Evolutionary conservation across 2,113 vertebrate species (phyloP), one percentile per base, ranked within the genome.

Genomic region (Marmota monax): DNA sequence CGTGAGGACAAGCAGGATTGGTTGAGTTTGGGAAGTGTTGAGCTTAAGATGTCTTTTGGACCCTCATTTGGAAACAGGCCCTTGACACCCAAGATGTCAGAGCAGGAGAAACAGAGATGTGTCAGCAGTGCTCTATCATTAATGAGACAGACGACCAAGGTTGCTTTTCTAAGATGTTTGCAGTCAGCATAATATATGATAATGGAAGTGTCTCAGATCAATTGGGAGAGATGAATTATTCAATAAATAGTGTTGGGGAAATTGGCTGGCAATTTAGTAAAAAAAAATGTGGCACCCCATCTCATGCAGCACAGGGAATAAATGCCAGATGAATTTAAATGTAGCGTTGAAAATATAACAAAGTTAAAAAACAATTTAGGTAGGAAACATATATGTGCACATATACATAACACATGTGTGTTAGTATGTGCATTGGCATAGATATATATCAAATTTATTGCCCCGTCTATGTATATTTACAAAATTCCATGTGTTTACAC

Each of bases 171-270:
- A 91, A 94, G 69, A 84, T 74, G 77, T 85, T 95, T 94, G 51
- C 23, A 92, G 91, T 88, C 90, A 91, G 90, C 74, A 23, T 89
- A 93, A 92, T 84, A 70, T 90, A 88, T 80, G 77, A 51, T 94
- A 95, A 95, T 92, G 79, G 80, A 96, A 96, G 48, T 79, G 84
- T 96, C 70, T 92, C 90, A 85, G 77, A 93, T 97, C 87, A 93
- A 79, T 92, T 69, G 69, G 32, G 63, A 93, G 94, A 96, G 86
- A 85, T 88, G 74, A 97, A 96, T 93, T 91, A 94, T 95, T 96
- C 56, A 83, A 73, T 95, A 88, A 88, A 91, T 48, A 87, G 10
- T 58, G 56, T 63, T 85, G 32, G n/a, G 45, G 58, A 88, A 93
- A 94, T 20, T 94, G 76, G 42, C 86, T 92, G 79, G 83, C 51